Evolutionary conservation across 2,888 invertebrate genomes (phyloP).

Genomic region (Nomada flava): DNA sequence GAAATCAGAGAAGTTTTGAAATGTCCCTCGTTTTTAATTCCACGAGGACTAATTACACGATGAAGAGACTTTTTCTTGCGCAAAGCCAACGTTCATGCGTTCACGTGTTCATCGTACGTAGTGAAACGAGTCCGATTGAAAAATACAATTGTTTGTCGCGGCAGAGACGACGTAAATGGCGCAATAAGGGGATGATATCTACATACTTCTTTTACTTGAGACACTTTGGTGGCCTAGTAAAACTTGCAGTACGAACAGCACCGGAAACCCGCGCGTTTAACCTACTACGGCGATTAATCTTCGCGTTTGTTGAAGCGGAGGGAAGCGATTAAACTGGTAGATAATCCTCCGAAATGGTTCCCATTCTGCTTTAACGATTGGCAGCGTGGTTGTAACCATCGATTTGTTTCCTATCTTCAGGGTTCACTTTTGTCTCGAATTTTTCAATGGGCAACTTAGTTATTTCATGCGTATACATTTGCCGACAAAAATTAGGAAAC

Average conservation of each 20-base stretch:
- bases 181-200: conserved; percentile 33
- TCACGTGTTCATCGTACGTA: conserved; percentile 24
- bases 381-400: conserved; percentile 16
- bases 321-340: conserved; percentile 45
- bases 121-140: conserved; percentile 36
- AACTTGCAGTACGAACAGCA: conserved; percentile 34
- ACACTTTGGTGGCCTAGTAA: conserved; percentile 38
- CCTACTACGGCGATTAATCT: conserved; percentile 51
- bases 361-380: conserved; percentile 45
- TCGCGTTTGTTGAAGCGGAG: conserved; percentile 55
- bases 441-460: neutral
- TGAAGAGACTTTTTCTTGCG: neutral
- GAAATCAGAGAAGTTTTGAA: too few relatives aligned
- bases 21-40: too few relatives aligned
- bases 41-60: too few relatives aligned
- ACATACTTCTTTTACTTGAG: conserved; percentile 31
- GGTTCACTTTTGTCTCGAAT: neutral
- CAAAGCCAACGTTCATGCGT: neutral
- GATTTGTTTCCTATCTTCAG: conserved; percentile 6
- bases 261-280: conserved; percentile 60
- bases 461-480: neutral
- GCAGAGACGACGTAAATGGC: conserved; percentile 33
- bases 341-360: conserved; percentile 49
- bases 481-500: too few relatives aligned
- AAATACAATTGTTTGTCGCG: conserved; percentile 30